Conservation (phyloP, 2,797 vertebrate species). For the Cyprinodon diabolis region DNA sequence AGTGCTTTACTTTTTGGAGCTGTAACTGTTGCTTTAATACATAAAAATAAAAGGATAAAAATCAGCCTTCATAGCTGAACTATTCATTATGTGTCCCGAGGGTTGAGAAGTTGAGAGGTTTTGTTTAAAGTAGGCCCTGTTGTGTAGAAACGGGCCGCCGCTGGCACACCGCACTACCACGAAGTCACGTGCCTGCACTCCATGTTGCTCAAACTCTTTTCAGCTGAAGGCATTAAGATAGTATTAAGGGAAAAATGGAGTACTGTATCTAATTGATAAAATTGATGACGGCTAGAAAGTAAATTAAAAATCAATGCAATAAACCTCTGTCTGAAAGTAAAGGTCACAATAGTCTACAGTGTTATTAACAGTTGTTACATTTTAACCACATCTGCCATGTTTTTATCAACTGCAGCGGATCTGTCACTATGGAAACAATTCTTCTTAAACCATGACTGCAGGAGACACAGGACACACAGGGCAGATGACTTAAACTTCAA, state of each 20-base stretch:
- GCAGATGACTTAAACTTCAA: constrained; percentile 19
- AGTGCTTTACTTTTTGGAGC: not conserved
- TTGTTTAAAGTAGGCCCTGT: not conserved
- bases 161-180: not conserved
- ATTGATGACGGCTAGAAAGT: not conserved
- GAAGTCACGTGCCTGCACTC: not conserved
- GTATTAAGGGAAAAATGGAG: not conserved
- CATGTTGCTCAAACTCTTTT: not conserved
- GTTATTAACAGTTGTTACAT: constrained; percentile 37
- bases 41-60: not conserved
- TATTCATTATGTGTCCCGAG: not conserved
- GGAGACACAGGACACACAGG: constrained; percentile 20
- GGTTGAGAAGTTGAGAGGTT: not conserved
- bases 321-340: constrained; percentile 14
- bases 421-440: not conserved
- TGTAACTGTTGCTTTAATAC: not conserved
- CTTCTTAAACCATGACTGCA: constrained; percentile 15
- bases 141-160: not conserved
- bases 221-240: not conserved
- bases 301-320: not conserved
- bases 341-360: constrained; percentile 20
- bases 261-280: not conserved
- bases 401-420: not conserved
- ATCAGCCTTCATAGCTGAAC: not conserved
- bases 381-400: constrained; percentile 40